phyloP scores from a whole-genome alignment of 30 jellyfish, hydroid and myxozoan genomes.

The Cassiopea andromeda region DNA sequence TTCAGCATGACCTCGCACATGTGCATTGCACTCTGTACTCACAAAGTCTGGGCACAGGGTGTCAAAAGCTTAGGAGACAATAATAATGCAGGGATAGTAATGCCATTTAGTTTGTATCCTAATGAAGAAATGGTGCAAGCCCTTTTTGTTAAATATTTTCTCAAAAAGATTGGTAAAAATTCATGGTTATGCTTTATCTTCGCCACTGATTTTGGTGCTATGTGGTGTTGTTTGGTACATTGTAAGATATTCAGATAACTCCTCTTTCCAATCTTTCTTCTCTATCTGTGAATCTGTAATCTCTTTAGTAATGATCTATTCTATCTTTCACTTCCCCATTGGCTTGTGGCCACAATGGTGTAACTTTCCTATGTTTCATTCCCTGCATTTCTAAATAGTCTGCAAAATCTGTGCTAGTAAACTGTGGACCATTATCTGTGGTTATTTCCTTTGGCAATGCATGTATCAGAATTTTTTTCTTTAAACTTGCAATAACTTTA shows the following conservation, averaged over 20 bases:
- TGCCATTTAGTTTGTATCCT: too few species aligned
- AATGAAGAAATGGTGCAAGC: too few species aligned
- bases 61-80: too few species aligned
- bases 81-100: too few species aligned
- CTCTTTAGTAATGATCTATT: conserved; percentile 45
- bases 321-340: conserved; percentile 36
- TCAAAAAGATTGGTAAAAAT: too few species aligned
- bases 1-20: too few species aligned
- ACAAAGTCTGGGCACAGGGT: too few species aligned
- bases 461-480: conserved; percentile 43
- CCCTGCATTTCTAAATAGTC: conserved; percentile 46
- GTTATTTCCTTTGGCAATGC: conserved; percentile 58
- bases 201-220: conserved; percentile 9
- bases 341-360: conserved; percentile 82
- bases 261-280: conserved; percentile 64
- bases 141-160: too few species aligned
- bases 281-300: conserved; percentile 48
- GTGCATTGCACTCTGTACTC: too few species aligned
- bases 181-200: too few species aligned
- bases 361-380: conserved; percentile 32
- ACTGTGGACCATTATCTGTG: conserved; percentile 75
- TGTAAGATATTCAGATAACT: conserved; percentile 41
- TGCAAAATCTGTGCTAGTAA: conserved; percentile 57
- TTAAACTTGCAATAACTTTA: conserved; percentile 51
- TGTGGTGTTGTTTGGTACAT: conserved; percentile 77